These are phyloP conservation scores for Craniophora ligustri DNA, from an alignment of 2,888 invertebrate species.

Conservation along the genomic window DNA sequence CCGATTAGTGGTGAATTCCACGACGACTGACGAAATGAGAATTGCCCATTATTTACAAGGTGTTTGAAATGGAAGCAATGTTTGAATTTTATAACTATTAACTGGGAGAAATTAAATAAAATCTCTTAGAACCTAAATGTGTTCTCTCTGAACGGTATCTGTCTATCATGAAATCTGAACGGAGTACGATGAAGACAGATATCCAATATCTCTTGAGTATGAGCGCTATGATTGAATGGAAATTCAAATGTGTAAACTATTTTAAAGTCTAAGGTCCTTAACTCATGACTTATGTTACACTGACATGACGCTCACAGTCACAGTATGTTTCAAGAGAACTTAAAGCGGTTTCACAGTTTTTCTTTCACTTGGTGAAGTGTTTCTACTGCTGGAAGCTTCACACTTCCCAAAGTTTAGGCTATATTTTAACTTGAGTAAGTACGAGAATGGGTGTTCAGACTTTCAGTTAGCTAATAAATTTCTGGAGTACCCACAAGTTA, in stretches of 20 bases:
- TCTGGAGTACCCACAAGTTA: slow-evolving; percentile 7
- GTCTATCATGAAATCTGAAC: too few relatives aligned
- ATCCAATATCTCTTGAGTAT: not conserved
- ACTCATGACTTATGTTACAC: not conserved
- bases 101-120: too few relatives aligned
- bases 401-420: slow-evolving; percentile 20
- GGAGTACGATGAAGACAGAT: too few relatives aligned
- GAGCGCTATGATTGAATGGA: not conserved
- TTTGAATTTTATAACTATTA: not conserved
- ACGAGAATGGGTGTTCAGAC: slow-evolving; percentile 6
- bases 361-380: slow-evolving; percentile 17
- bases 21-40: slow-evolving; percentile 19
- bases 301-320: slow-evolving; percentile 4
- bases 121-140: too few relatives aligned
- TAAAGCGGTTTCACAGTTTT: slow-evolving; percentile 6
- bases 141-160: too few relatives aligned
- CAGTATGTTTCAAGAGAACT: not conserved
- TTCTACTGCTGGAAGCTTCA: slow-evolving; percentile 12
- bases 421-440: slow-evolving; percentile 25
- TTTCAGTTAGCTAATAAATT: slow-evolving; percentile 7
- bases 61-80: not conserved
- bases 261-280: not conserved
- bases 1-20: slow-evolving; percentile 35
- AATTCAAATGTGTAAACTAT: not conserved
- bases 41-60: not conserved